Percentiles rank a stretch among this genome's conserved stretches.
These are phyloP conservation scores for Choreutis nemorana DNA, from an alignment of 2,888 invertebrate species.

Conservation along the genomic window DNA sequence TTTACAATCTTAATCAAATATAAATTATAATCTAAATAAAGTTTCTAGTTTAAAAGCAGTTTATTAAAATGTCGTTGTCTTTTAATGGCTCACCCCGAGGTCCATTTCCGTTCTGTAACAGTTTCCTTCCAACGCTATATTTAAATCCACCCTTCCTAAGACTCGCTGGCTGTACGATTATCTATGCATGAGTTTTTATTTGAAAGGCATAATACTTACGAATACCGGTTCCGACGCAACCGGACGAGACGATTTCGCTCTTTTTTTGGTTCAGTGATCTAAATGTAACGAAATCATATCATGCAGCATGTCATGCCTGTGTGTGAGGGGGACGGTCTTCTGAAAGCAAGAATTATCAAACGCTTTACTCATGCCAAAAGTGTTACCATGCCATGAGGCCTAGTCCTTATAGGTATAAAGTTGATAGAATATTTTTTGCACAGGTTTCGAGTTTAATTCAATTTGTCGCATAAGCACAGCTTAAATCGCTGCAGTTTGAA, in stretches of 20 bases:
- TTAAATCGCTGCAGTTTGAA: no score
- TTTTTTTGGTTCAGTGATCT: conserved; percentile 59
- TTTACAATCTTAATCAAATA: no score
- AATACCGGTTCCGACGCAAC: conserved; percentile 45
- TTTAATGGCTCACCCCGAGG: conserved; percentile 28
- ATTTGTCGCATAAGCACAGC: no score
- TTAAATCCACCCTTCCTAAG: conserved; percentile 30
- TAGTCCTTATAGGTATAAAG: no score
- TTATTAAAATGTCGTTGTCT: conserved; percentile 24
- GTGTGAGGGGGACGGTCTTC: conserved; percentile 31
- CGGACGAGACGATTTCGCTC: conserved; percentile 45
- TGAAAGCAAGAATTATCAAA: no score
- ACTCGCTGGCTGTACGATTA: conserved; percentile 32
- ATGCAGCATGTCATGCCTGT: conserved; percentile 14
- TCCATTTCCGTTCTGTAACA: conserved; percentile 55
- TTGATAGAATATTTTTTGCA: no score
- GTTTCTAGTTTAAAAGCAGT: no score
- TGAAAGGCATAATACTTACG: conserved; percentile 45
- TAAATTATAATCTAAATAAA: no score
- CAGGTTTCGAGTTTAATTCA: no score
- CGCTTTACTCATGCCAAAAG: no score
- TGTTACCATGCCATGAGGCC: no score
- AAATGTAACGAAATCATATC: conserved; percentile 17
- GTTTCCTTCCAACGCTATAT: conserved; percentile 43
- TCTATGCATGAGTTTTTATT: conserved; percentile 52